A percentile compares a stretch with the other conserved stretches of the same genome.
Evolutionary conservation across 2,113 vertebrate genomes (phyloP).

Genomic region (Oriolus oriolus): DNA sequence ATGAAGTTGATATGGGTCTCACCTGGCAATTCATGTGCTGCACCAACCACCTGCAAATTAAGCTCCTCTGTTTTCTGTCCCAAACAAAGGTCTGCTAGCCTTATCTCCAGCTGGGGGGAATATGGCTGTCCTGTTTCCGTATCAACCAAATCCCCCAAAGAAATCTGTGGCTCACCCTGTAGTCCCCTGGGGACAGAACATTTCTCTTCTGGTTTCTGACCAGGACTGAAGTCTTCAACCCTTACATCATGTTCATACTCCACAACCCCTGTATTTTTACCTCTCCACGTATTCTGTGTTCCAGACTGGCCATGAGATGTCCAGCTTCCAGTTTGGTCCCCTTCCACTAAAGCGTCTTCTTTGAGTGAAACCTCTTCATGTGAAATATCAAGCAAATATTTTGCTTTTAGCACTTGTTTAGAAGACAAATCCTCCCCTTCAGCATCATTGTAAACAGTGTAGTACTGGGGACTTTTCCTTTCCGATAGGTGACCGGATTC

Average conservation of each 20-base stretch:
- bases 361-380: background rate
- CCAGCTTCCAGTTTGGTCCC: background rate
- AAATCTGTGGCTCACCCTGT: background rate
- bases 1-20: background rate
- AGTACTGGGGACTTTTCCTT: background rate
- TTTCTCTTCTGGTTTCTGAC: background rate
- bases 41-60: background rate
- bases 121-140: background rate
- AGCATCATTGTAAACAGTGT: background rate
- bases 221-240: background rate
- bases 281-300: background rate
- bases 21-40: background rate
- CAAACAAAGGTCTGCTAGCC: background rate
- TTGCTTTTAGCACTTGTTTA: background rate
- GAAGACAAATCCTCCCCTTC: background rate
- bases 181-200: background rate
- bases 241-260: conserved; percentile 65
- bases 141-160: background rate
- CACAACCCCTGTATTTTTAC: background rate
- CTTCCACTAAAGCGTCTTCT: background rate
- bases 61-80: background rate
- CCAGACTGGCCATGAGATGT: background rate
- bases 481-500: background rate
- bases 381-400: background rate
- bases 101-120: background rate